phyloP scores from a whole-genome alignment of 2,888 invertebrate genomes.

The Tachina grossa region DNA sequence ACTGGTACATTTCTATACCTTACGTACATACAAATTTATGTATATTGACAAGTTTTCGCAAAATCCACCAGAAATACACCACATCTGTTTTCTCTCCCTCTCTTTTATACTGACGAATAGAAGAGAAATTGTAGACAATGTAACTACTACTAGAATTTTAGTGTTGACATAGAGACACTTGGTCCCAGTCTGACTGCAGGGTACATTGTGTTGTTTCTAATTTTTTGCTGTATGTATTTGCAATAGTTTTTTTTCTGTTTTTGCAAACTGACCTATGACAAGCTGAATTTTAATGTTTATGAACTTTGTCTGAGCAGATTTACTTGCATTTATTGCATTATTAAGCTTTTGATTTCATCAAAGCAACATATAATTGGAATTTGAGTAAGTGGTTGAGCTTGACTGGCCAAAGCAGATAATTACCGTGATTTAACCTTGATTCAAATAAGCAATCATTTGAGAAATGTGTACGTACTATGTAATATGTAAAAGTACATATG shows the following conservation, averaged over 20 bases:
- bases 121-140: too few relatives aligned
- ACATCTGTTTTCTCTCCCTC: too few relatives aligned
- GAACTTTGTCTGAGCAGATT: conserved; percentile 40
- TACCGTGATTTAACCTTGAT: conserved; percentile 37
- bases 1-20: too few relatives aligned
- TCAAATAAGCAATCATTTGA: conserved; percentile 9
- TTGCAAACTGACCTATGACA: conserved; percentile 53
- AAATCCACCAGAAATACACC: too few relatives aligned
- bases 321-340: not conserved
- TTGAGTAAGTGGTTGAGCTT: conserved; percentile 11
- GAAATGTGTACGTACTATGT: not conserved
- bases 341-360: conserved; percentile 3
- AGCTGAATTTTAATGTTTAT: conserved; percentile 28
- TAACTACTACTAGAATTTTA: too few relatives aligned
- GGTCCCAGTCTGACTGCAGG: too few relatives aligned
- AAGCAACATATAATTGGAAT: conserved; percentile 25
- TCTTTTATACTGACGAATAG: too few relatives aligned
- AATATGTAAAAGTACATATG: not conserved
- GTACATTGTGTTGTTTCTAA: conserved; percentile 2
- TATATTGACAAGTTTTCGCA: too few relatives aligned
- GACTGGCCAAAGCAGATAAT: not conserved
- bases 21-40: too few relatives aligned
- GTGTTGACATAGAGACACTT: too few relatives aligned
- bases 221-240: not conserved
- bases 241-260: not conserved